Evolutionary conservation across 2,888 invertebrate species (phyloP).

Genomic region (Patella ulyssiponensis): DNA sequence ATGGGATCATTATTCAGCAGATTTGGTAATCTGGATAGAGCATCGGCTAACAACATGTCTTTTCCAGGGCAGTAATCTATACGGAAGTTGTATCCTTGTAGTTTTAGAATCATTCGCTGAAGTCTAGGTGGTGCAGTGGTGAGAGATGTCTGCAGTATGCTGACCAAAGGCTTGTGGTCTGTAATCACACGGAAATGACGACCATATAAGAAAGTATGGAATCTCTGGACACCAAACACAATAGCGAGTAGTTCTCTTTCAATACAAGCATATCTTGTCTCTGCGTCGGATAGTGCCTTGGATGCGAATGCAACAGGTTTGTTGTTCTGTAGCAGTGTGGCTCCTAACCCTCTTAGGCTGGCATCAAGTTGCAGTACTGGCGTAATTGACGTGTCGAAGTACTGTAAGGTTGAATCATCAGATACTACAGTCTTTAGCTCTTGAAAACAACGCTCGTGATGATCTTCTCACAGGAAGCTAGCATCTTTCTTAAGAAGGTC

Average conservation of each 20-base stretch:
- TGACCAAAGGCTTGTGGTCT: slow-evolving; percentile 38
- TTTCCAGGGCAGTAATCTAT: slow-evolving; percentile 33
- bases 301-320: slow-evolving; percentile 33
- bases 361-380: slow-evolving; percentile 27
- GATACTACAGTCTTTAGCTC: slow-evolving; percentile 16
- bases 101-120: slow-evolving; percentile 33
- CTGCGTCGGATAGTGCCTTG: slow-evolving; percentile 29
- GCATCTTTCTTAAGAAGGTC: slow-evolving; percentile 27
- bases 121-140: slow-evolving; percentile 32
- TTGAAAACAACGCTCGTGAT: slow-evolving; percentile 23
- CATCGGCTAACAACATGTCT: slow-evolving; percentile 37
- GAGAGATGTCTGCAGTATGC: slow-evolving; percentile 29
- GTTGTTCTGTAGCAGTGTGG: slow-evolving; percentile 30
- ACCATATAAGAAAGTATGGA: slow-evolving; percentile 34
- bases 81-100: slow-evolving; percentile 37
- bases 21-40: slow-evolving; percentile 21
- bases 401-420: slow-evolving; percentile 15
- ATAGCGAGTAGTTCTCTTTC: slow-evolving; percentile 37
- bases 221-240: slow-evolving; percentile 33
- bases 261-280: slow-evolving; percentile 32
- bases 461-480: slow-evolving; percentile 23
- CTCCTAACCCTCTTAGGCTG: slow-evolving; percentile 30
- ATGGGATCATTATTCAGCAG: background rate
- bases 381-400: slow-evolving; percentile 26
- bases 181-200: slow-evolving; percentile 22